Evolutionary conservation across 1,140 invertebrate species (phyloP).

Genomic region (Leptoteleia sp.): DNA sequence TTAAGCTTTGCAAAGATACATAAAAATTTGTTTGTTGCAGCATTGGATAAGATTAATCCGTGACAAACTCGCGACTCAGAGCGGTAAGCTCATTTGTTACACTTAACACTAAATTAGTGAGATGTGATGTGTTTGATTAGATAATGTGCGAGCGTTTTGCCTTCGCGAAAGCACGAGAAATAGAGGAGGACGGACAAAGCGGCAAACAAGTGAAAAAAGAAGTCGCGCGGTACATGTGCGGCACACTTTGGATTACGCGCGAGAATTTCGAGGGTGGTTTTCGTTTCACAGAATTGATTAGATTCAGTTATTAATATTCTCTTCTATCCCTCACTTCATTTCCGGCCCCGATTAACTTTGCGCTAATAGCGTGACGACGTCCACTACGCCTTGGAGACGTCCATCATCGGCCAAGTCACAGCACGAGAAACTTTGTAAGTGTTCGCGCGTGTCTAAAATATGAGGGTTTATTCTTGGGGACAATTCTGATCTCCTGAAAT

Average conservation of each 20-base stretch:
- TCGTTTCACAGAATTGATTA: conserved; percentile 80
- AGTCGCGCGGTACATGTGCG: conserved; percentile 27
- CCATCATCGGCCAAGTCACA: conserved; percentile 63
- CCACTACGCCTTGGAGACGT: conserved; percentile 70
- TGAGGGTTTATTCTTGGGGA: conserved; percentile 67
- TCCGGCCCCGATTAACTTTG: conserved; percentile 79
- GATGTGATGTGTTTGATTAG: conserved; percentile 78
- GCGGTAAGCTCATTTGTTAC: conserved; percentile 69
- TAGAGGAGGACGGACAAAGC: conserved; percentile 33
- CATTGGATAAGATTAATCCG: conserved; percentile 58
- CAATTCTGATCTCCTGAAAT: conserved; percentile 66
- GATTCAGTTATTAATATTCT: conserved; percentile 81
- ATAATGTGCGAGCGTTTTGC: conserved; percentile 68
- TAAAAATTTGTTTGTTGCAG: conserved; percentile 58
- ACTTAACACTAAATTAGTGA: conserved; percentile 76
- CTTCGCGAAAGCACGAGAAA: conserved; percentile 42
- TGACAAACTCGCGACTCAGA: conserved; percentile 40
- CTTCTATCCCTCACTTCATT: conserved; percentile 80
- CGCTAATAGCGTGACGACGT: conserved; percentile 80
- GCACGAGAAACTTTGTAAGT: conserved; percentile 64
- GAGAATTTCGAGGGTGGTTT: conserved; percentile 71
- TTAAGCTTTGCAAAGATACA: conserved; percentile 17
- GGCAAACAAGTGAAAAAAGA: conserved; percentile 21
- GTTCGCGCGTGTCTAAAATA: conserved; percentile 68
- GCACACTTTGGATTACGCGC: conserved; percentile 48